Conservation (phyloP, 1,140 invertebrate species). For the Bombus consobrinus region DNA sequence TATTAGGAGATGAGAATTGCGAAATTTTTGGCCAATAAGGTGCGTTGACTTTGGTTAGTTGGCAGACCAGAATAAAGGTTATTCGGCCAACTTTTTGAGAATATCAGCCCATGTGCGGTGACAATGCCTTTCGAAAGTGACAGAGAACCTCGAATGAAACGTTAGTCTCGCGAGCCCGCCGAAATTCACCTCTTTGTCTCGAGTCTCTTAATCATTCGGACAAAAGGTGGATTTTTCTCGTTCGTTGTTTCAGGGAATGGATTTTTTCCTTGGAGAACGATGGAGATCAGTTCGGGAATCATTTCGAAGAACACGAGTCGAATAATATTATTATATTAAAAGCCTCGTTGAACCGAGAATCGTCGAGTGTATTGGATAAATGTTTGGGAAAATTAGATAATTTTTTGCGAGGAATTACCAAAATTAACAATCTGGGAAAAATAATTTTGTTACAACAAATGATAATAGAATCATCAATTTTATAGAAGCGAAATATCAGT, state of each 20-base stretch:
- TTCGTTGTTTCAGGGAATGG: not conserved
- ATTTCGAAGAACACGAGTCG: not conserved
- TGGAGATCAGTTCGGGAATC: not conserved
- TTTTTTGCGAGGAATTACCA: too few species aligned
- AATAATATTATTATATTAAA: not conserved
- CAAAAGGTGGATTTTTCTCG: not conserved
- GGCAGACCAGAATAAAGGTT: slow-evolving; percentile 34
- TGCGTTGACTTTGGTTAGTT: too few species aligned
- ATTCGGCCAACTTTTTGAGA: slow-evolving; percentile 55
- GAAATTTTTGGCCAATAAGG: too few species aligned
- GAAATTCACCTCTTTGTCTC: slow-evolving; percentile 38
- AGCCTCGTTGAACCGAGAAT: too few species aligned
- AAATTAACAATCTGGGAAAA: too few species aligned
- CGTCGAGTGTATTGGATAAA: too few species aligned
- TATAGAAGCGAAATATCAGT: too few species aligned
- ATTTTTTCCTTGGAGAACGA: not conserved
- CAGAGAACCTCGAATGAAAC: slow-evolving; percentile 14
- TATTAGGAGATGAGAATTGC: too few species aligned
- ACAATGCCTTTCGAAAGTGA: slow-evolving; percentile 27
- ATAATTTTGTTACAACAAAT: too few species aligned
- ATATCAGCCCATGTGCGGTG: slow-evolving; percentile 53
- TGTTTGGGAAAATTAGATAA: too few species aligned
- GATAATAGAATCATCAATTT: too few species aligned
- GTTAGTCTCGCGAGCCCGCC: not conserved
- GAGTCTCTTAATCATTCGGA: slow-evolving; percentile 39